Conservation (phyloP, 2,888 invertebrate genomes). For the Siphlonurus alternatus region DNA sequence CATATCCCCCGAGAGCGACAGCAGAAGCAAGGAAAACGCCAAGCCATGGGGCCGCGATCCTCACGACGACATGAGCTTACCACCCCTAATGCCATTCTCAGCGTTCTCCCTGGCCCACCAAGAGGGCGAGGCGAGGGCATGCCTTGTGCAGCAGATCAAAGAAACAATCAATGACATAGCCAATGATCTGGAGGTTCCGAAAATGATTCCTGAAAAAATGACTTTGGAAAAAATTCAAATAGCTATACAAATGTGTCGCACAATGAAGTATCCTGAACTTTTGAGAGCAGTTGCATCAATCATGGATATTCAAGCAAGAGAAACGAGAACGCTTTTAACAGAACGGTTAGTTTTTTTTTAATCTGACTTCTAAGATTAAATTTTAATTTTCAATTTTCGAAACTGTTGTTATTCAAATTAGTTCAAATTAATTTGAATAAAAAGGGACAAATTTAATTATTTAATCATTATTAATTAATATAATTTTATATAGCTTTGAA, state of each 20-base stretch:
- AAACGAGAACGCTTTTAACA: not conserved
- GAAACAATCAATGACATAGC: slow-evolving; percentile 9
- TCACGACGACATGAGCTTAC: not conserved
- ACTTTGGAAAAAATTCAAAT: slow-evolving; percentile 9
- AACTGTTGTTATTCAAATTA: too few relatives aligned
- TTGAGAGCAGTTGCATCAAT: slow-evolving; percentile 2
- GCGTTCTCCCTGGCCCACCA: slow-evolving; percentile 7
- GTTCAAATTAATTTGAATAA: too few relatives aligned
- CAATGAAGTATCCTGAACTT: slow-evolving; percentile 8
- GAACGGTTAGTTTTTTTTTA: slow-evolving; percentile 4
- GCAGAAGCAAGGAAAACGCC: not conserved
- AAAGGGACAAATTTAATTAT: too few relatives aligned
- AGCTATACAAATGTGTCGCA: slow-evolving; percentile 9
- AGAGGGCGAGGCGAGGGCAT: slow-evolving; percentile 1
- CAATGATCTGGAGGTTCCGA: slow-evolving; percentile 5
- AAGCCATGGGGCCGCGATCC: not conserved
- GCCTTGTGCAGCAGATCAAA: slow-evolving; percentile 7
- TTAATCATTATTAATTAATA: too few relatives aligned
- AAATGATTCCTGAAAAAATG: slow-evolving; percentile 5
- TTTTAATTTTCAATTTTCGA: too few relatives aligned
- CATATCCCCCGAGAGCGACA: not conserved
- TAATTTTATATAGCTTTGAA: too few relatives aligned
- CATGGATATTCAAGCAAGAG: slow-evolving; percentile 7
- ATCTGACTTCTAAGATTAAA: not conserved
- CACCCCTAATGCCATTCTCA: slow-evolving; percentile 7